These are phyloP conservation scores for Oligia latruncula DNA, from an alignment of 2,888 invertebrate species.

Conservation along the genomic window DNA sequence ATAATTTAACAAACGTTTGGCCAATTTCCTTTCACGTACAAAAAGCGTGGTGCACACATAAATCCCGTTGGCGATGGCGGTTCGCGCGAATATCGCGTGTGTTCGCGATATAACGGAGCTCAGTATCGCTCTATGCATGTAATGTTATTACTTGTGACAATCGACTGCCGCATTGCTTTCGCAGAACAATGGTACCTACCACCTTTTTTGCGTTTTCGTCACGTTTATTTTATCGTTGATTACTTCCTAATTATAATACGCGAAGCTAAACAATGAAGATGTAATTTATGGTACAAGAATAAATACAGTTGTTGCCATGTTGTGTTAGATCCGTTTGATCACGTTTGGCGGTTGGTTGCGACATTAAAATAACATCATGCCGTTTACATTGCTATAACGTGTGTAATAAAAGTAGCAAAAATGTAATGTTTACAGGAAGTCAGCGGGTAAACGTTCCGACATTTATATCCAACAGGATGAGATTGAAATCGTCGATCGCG, in stretches of 20 bases:
- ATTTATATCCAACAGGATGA: constrained; percentile 61
- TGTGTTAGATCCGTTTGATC: constrained; percentile 58
- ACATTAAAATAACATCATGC: constrained; percentile 64
- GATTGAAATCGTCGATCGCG: constrained; percentile 45
- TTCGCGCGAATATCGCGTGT: constrained; percentile 76
- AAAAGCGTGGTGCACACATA: constrained; percentile 54
- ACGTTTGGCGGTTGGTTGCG: constrained; percentile 54
- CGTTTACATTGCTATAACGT: constrained; percentile 61
- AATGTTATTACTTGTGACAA: constrained; percentile 58
- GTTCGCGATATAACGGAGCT: constrained; percentile 77
- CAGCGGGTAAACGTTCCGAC: constrained; percentile 75
- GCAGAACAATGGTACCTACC: constrained; percentile 63
- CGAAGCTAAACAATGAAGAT: constrained; percentile 58
- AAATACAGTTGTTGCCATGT: constrained; percentile 50
- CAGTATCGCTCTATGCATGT: constrained; percentile 65
- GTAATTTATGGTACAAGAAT: constrained; percentile 46
- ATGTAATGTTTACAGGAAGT: constrained; percentile 72
- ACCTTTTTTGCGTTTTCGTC: constrained; percentile 53
- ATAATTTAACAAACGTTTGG: constrained; percentile 44
- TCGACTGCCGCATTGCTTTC: constrained; percentile 66
- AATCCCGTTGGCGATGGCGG: constrained; percentile 75
- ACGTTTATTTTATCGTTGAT: constrained; percentile 55
- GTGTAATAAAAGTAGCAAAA: constrained; percentile 70
- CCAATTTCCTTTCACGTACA: constrained; percentile 41
- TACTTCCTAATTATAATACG: constrained; percentile 57